Evolutionary conservation across 2,888 invertebrate genomes (phyloP), one percentile per base, ranked within the genome.

Genomic region (Lithophane socia): DNA sequence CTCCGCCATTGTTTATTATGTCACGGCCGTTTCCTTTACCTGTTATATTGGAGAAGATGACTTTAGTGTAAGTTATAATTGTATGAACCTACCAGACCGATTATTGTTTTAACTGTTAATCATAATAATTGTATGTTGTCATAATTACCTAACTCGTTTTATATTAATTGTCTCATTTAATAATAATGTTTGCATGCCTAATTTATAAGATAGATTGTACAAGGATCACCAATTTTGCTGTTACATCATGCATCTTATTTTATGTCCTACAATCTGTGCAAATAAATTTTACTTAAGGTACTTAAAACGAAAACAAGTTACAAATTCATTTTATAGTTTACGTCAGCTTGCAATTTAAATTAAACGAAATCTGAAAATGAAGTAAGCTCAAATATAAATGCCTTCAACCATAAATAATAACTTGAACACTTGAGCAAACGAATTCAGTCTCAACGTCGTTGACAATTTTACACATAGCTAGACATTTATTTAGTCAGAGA

Each of bases 401-500:
- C 56, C 52, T 69, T 68, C 84, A 74, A 72, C 68, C 84, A 69
- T 84, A 84, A 84, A 79, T 84, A 84, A 84, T 83, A 83, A 83
- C 24, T 86, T 82, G 13, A 72, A 82, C 44, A 71, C 49, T 82
- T 83, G 64, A 74, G 73, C 49, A 60, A 80, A 72, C 73, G 74
- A 61, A n/a, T 72, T 73, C 63, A 64, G 68, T 56, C 61, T 64
- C 68, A 18, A 65, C 60, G 60, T 54, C 60, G 60, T 54, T 65
- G 80, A 87, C 74, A 84, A 87, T 86, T 84, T 86, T 69, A 79
- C 88, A 84, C 87, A 82, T 75, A 72, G 82, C 77, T 82, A 73
- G 73, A 66, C 79, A 82, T 84, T 84, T 80, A 73, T 87, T 87
- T 67, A 73, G 61, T 64, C 47, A 21, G 63, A 56, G 68, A 21